A percentile compares a stretch with the other conserved stretches of the same genome.
Conservation (phyloP, 2,797 vertebrate genomes). For the Epinephelus awoara region DNA sequence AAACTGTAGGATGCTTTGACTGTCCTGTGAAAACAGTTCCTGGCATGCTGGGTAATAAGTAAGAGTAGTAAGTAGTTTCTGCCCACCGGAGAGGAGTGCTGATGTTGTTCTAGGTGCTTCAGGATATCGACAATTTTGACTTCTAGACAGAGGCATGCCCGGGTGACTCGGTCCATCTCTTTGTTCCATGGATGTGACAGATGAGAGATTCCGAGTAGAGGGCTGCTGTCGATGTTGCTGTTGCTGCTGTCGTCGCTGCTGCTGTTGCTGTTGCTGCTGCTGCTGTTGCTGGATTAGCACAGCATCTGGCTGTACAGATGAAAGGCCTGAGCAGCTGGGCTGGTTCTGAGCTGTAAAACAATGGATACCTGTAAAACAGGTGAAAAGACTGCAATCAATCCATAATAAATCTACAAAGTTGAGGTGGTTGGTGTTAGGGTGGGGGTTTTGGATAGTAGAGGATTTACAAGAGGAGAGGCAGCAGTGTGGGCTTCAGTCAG, state of each 20-base stretch:
- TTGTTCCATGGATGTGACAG: conserved; percentile 10
- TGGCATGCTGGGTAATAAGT: conserved; percentile 15
- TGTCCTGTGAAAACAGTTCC: neutral
- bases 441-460: neutral
- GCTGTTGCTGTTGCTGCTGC: neutral
- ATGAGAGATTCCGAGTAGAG: neutral
- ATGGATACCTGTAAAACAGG: conserved; percentile 44
- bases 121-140: conserved; percentile 1
- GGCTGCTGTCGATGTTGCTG: neutral
- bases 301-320: neutral
- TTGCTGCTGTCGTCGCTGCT: neutral
- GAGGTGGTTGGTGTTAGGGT: neutral
- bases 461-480: neutral
- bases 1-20: conserved; percentile 15
- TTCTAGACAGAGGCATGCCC: neutral
- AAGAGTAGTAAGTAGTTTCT: conserved; percentile 8
- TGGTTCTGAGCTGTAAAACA: conserved; percentile 44
- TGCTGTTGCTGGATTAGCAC: conserved; percentile 3
- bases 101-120: neutral
- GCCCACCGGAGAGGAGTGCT: neutral
- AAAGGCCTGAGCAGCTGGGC: conserved; percentile 10
- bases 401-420: neutral
- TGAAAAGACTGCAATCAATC: conserved; percentile 15
- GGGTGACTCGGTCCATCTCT: conserved; percentile 4
- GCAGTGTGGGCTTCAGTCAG: neutral